A percentile compares a stretch with the other conserved stretches of the same genome.
These are phyloP conservation scores for Sceloporus undulatus DNA, from an alignment of 2,113 vertebrate species.

Conservation along the genomic window DNA sequence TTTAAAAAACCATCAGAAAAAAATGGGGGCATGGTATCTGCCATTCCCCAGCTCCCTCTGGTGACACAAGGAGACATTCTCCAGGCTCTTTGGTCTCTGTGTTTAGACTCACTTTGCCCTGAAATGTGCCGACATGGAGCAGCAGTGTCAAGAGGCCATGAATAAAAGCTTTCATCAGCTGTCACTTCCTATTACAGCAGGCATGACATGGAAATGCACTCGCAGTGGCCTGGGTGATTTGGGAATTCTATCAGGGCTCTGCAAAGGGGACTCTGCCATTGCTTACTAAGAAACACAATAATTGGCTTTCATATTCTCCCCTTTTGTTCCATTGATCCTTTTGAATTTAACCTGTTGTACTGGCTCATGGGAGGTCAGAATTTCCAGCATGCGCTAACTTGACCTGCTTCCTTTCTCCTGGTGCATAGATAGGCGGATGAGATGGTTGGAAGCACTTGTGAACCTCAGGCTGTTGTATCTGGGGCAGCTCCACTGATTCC, in stretches of 20 bases:
- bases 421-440: neutral
- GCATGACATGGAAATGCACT: conserved; percentile 75
- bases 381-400: neutral
- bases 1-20: neutral
- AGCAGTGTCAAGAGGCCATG: conserved; percentile 80
- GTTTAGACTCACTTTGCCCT: conserved; percentile 80
- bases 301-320: conserved; percentile 16
- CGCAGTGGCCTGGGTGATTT: conserved; percentile 37
- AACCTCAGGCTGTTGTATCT: neutral
- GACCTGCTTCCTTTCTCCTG: neutral
- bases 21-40: conserved; percentile 18
- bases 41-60: conserved; percentile 62
- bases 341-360: conserved; percentile 24
- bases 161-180: conserved; percentile 82
- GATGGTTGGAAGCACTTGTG: neutral
- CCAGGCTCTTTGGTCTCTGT: conserved; percentile 71
- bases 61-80: conserved; percentile 61
- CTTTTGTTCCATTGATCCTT: conserved; percentile 31
- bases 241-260: conserved; percentile 26
- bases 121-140: conserved; percentile 78
- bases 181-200: conserved; percentile 78
- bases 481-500: neutral
- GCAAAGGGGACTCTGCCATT: conserved; percentile 31
- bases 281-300: conserved; percentile 23
- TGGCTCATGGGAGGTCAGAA: conserved; percentile 26